phyloP scores from a whole-genome alignment of 1,140 invertebrate genomes.

The Pseudomyrmex flavicornis region DNA sequence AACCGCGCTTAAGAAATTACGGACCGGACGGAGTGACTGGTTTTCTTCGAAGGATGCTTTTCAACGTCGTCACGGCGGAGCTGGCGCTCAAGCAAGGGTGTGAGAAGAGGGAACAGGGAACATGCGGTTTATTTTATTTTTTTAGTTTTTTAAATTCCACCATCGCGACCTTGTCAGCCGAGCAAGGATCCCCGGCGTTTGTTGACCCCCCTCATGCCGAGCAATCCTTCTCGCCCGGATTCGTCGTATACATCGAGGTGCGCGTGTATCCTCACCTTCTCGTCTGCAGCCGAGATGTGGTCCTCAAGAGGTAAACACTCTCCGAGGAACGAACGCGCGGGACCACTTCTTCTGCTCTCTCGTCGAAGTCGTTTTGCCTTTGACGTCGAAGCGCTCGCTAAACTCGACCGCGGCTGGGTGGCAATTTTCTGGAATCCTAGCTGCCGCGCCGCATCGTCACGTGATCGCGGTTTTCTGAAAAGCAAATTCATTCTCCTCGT shows the following conservation, averaged over 20 bases:
- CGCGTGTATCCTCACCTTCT: constrained; percentile 6
- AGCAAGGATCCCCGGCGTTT: constrained; percentile 78
- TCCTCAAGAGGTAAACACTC: constrained; percentile 68
- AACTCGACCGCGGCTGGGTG: constrained; percentile 10
- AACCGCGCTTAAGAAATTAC: constrained; percentile 45
- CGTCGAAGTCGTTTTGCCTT: constrained; percentile 40
- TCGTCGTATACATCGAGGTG: constrained; percentile 43
- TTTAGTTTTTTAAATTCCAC: background rate
- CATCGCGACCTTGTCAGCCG: constrained; percentile 76
- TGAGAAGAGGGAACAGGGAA: constrained; percentile 41
- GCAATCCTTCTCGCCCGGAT: constrained; percentile 53
- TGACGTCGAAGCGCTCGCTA: constrained; percentile 17
- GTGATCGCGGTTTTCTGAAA: constrained; percentile 52
- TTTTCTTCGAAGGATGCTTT: constrained; percentile 72
- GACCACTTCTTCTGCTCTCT: constrained; percentile 37
- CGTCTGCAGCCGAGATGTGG: constrained; percentile 44
- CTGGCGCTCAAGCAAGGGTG: background rate
- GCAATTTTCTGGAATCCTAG: constrained; percentile 47
- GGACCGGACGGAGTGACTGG: constrained; percentile 62
- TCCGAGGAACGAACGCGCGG: constrained; percentile 41
- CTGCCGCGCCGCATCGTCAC: background rate
- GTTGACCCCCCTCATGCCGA: constrained; percentile 70
- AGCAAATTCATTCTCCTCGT: constrained; percentile 15
- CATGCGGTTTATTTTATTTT: background rate
- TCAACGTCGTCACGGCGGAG: constrained; percentile 37